Evolutionary conservation across 1,140 invertebrate genomes (phyloP).

Genomic region (Caenorhabditis tropicalis): DNA sequence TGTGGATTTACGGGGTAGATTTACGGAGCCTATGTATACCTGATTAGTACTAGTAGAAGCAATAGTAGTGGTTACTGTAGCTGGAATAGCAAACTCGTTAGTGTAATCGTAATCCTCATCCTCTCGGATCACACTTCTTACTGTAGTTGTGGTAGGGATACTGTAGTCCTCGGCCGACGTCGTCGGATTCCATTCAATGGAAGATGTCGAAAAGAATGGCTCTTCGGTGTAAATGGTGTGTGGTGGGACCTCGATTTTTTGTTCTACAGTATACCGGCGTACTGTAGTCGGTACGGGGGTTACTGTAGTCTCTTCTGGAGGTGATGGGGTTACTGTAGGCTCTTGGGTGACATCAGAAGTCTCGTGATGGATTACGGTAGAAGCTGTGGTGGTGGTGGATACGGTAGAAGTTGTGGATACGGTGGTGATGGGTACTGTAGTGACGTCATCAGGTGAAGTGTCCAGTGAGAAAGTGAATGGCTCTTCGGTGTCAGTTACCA

Average conservation of each 20-base stretch:
- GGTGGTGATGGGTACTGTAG: background rate
- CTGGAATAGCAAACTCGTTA: conserved; percentile 32
- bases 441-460: background rate
- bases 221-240: conserved; percentile 24
- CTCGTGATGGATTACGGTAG: background rate
- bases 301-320: background rate
- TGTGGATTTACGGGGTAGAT: too few relatives aligned
- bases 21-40: too few relatives aligned
- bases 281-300: background rate
- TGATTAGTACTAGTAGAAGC: background rate
- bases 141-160: background rate
- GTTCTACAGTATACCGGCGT: conserved; percentile 27
- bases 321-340: conserved; percentile 13
- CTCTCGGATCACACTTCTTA: background rate
- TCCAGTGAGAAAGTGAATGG: conserved; percentile 29
- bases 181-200: conserved; percentile 24
- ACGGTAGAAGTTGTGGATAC: background rate
- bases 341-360: too few relatives aligned
- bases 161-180: background rate
- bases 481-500: conserved; percentile 13
- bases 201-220: conserved; percentile 18
- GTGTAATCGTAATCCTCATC: conserved; percentile 15
- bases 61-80: background rate
- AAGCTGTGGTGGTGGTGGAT: background rate
- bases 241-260: conserved; percentile 27